Evolutionary conservation across 2,888 invertebrate species (phyloP).

Genomic region (Phyto melanocephala): DNA sequence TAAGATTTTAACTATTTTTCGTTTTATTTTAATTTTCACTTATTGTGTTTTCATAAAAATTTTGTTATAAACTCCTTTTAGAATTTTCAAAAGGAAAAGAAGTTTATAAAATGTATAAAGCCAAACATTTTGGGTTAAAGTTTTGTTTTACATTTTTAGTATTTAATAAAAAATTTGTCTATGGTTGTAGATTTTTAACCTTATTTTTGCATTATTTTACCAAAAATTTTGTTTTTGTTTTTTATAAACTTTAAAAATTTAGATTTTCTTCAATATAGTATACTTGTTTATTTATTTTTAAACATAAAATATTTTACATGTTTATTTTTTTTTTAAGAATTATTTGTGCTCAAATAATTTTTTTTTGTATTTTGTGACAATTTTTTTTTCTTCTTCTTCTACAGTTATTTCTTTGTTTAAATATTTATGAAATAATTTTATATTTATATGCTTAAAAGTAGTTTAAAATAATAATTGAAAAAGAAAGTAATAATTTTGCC

Average conservation of each 20-base stretch:
- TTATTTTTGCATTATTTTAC: conserved; percentile 23
- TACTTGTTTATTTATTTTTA: conserved; percentile 44
- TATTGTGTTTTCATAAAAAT: conserved; percentile 48
- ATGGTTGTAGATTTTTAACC: conserved; percentile 54
- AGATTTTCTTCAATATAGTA: conserved; percentile 29
- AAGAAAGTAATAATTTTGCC: conserved; percentile 69
- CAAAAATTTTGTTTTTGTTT: conserved; percentile 24
- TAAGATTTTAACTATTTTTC: conserved; percentile 61
- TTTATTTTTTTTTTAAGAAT: conserved; percentile 45
- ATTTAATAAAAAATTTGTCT: conserved; percentile 51
- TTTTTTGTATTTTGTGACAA: conserved; percentile 61
- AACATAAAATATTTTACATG: conserved; percentile 50
- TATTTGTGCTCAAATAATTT: conserved; percentile 65
- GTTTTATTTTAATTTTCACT: conserved; percentile 13
- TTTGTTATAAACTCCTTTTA: conserved; percentile 56
- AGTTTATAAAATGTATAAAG: conserved; percentile 58
- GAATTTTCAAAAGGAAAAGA: conserved; percentile 24
- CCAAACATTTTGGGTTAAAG: conserved; percentile 50
- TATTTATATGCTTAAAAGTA: conserved; percentile 60
- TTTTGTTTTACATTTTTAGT: conserved; percentile 12
- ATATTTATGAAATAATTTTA: conserved; percentile 47
- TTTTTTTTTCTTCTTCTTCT: conserved; percentile 19
- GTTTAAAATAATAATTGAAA: conserved; percentile 60
- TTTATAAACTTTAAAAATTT: conserved; percentile 27
- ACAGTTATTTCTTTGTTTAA: conserved; percentile 7